These are phyloP conservation scores for Malacosoma neustria DNA, from an alignment of 2,888 invertebrate species.

Conservation along the genomic window DNA sequence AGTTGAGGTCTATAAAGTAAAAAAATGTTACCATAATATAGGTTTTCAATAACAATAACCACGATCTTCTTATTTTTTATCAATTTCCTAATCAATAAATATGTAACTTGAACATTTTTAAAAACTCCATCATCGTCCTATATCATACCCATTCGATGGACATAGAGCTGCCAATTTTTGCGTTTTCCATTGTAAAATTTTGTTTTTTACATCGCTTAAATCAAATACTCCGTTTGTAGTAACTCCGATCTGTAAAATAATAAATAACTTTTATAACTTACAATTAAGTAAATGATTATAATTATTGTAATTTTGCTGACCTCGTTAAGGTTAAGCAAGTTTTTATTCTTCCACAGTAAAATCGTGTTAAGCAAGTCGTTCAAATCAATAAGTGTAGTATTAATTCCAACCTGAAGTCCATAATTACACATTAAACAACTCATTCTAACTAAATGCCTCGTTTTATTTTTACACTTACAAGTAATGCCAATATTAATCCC, in stretches of 20 bases:
- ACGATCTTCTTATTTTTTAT: too few relatives aligned
- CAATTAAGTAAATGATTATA: background rate
- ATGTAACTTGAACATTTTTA: too few relatives aligned
- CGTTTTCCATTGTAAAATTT: conserved; percentile 64
- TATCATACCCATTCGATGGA: conserved; percentile 54
- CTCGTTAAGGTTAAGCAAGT: conserved; percentile 54
- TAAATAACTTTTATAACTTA: conserved; percentile 1
- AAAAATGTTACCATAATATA: background rate
- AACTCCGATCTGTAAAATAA: conserved; percentile 40
- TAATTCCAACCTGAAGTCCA: conserved; percentile 45
- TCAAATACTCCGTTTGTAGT: conserved; percentile 58
- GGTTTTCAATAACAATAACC: too few relatives aligned
- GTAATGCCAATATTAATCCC: conserved; percentile 32
- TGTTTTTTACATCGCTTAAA: conserved; percentile 60
- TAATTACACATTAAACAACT: conserved; percentile 3
- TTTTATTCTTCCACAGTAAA: conserved; percentile 56
- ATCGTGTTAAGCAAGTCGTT: conserved; percentile 55
- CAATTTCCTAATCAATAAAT: too few relatives aligned
- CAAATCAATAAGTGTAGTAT: conserved; percentile 48
- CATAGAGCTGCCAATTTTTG: conserved; percentile 57
- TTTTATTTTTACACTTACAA: conserved; percentile 24
- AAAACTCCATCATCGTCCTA: too few relatives aligned
- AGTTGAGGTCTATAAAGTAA: conserved; percentile 37
- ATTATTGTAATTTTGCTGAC: conserved; percentile 29
- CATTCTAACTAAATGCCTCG: background rate